A percentile compares a stretch with the other conserved stretches of the same genome.
phyloP scores from a whole-genome alignment of 2,113 vertebrate species.

The Lathamus discolor region DNA sequence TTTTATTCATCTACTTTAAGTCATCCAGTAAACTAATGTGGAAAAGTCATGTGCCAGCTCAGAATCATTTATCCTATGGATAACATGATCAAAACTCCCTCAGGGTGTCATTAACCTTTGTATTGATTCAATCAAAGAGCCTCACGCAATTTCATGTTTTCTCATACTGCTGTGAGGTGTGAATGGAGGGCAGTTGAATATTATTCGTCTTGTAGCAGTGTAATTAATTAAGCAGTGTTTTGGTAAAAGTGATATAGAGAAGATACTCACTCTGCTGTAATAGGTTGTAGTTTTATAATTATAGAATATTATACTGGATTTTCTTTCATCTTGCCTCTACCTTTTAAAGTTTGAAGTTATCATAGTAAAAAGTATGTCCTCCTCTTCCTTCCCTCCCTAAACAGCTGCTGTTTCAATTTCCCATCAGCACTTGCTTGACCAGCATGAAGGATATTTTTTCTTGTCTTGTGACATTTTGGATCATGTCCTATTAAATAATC shows the following conservation, averaged over 20 bases:
- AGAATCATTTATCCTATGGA: conserved; percentile 4
- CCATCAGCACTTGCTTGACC: not conserved
- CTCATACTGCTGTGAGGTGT: not conserved
- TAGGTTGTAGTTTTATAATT: not conserved
- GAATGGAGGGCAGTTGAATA: not conserved
- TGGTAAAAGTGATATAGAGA: not conserved
- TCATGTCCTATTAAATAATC: not conserved
- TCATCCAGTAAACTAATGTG: not conserved
- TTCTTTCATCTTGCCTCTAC: not conserved
- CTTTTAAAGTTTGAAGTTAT: not conserved
- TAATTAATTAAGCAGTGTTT: conserved; percentile 25
- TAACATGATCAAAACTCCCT: conserved; percentile 8
- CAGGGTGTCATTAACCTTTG: conserved; percentile 39
- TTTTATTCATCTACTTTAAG: conserved; percentile 16
- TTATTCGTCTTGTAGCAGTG: not conserved
- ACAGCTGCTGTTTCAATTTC: not conserved
- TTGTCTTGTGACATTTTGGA: not conserved
- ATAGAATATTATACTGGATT: not conserved
- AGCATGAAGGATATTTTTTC: not conserved
- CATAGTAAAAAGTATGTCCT: not conserved
- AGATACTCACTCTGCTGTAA: not conserved
- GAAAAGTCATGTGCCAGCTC: not conserved
- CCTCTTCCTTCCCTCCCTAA: not conserved
- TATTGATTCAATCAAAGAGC: not conserved
- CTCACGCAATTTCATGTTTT: not conserved